These are phyloP conservation scores for human (Homo sapiens) DNA, from an alignment of 2,113 vertebrate species.

Conservation along the genomic window DNA sequence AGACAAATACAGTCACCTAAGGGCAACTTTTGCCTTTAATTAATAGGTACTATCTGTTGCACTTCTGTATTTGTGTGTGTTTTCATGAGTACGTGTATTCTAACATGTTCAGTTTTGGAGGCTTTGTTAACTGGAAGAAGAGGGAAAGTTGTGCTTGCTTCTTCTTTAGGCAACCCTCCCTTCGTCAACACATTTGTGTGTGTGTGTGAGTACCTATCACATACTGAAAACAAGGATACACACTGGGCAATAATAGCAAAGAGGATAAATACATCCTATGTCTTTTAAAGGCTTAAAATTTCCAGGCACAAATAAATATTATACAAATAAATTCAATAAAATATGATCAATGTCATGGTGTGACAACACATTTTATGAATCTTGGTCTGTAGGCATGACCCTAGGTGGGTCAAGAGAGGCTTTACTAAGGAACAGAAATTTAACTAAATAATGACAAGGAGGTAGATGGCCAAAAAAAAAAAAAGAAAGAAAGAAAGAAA, in stretches of 20 bases:
- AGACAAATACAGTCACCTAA: neutral
- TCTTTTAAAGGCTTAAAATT: neutral
- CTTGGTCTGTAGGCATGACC: neutral
- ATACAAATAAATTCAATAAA: neutral
- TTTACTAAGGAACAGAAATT: neutral
- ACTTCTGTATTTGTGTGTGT: neutral
- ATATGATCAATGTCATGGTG: neutral
- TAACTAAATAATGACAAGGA: neutral
- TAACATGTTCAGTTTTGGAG: neutral
- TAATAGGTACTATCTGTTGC: neutral
- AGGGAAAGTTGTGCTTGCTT: neutral
- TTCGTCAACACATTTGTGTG: neutral
- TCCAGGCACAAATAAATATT: neutral
- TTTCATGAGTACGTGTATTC: neutral
- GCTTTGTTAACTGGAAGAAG: neutral
- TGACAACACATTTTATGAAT: neutral
- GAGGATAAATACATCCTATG: neutral
- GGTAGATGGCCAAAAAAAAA: neutral
- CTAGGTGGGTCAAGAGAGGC: neutral
- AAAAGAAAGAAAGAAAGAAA: no score
- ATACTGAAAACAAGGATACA: neutral
- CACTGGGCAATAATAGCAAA: neutral
- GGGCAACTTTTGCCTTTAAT: neutral
- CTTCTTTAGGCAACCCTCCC: neutral
- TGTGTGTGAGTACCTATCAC: neutral